Base-by-base conservation (phyloP, 2,113 vertebrate genomes). In the Excalfactoria chinensis region DNA sequence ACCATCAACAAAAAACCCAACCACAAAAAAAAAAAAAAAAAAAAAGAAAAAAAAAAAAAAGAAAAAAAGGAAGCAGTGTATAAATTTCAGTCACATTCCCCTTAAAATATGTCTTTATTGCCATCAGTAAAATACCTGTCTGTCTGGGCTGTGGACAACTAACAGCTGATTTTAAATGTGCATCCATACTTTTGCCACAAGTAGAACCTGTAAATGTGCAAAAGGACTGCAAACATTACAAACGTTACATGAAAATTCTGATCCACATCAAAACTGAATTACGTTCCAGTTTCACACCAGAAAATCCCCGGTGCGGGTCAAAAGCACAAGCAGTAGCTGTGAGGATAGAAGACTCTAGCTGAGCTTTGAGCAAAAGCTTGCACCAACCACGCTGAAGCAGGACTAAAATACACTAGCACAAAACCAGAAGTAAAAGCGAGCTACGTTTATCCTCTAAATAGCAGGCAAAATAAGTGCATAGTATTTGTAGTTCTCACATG, bases 401-500 rank as follows among this genome's bases (percentile, higher is more conserved):
- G 40, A 71, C 62, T 43, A 68, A 78, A 78, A 89, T 73, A 73
- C 28, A 60, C 35, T 20, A 69, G 46, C 55, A 56, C 25, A 64
- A 92, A 32, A 92, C 30, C 58, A 67, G 1, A 30, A 74, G 63
- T 9, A 84, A 83, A 86, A 77, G 40, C 32, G 86, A 91, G 35
- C 23, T 78, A 68, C 78, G 68, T 56, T 80, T 93, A 44, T 74
- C 68, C 59, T 86, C 77, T 89, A 90, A 92, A 89, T 37, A 75
- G 66, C 75, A 95, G 75, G 51, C 6, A 9, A 56, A 69, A 83
- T 66, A 69, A 74, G 28, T 71, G 59, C 64, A 81, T 17, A 94
- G 72, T 82, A 69, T 80, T 58, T 94, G 81, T 92, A 63, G 91
- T 84, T 74, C 80, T 72, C 63, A 93, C 91, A 94, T 55, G 11